Base-by-base conservation (phyloP, 2,797 vertebrate genomes). In the Darevskia mixta region DNA sequence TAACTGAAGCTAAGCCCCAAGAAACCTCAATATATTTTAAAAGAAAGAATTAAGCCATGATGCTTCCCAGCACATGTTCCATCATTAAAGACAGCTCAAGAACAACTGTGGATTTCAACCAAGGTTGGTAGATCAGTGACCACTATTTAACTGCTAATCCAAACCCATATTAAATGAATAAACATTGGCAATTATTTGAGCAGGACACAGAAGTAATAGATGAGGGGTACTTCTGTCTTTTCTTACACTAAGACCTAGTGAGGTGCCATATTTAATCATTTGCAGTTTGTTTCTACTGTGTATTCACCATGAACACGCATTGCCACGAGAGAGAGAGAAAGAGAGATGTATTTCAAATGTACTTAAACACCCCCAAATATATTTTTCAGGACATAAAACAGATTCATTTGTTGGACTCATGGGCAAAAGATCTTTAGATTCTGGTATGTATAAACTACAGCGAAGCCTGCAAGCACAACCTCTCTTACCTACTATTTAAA, bases 371-470 rank as follows among this genome's bases (percentile, higher is more conserved):
- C 87, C 94, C 87, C 91, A 97, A 96, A 96, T 97, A 88, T 97
- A 93, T 97, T 96, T 97, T 97, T 90, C 97, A 98, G 97, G 97
- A 91, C 96, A 97, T 97, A 97, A 97, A 97, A 96, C 97, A 95
- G 97, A 97, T 94, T 96, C 96, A 95, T 98, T 98, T 97, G 96
- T 97, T 96, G 97, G 97, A 97, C 97, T 98, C 94, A 98, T 98
- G 97, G 97, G 97, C 93, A 98, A 98, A 97, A 96, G 97, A 96
- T 96, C 97, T 96, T 96, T 97, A 97, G 95, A 95, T 96, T 95
- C 97, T 95, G 97, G 97, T 98, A 97, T 94, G 97, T 97, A 97
- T 97, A 88, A 92, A 92, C 85, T 38, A 41, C 86, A 71, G 88
- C 66, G 86, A 79, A 95, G 92, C 89, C 84, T 88, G 88, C 73